Percentiles rank a stretch among this genome's conserved stretches.
These are phyloP conservation scores for Cryptus armator DNA, from an alignment of 2,888 invertebrate genomes.

Conservation along the genomic window DNA sequence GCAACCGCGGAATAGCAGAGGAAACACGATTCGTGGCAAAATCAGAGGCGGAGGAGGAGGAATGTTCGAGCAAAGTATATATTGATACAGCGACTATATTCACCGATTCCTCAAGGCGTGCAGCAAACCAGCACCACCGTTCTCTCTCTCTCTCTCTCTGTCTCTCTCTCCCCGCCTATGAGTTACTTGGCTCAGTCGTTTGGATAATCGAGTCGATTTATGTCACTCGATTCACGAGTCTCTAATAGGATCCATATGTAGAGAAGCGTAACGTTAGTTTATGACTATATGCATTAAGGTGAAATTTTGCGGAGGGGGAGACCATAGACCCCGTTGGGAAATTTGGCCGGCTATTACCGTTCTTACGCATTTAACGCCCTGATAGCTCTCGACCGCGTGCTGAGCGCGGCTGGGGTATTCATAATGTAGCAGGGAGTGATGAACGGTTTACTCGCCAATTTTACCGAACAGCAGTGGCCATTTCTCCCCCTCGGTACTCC, in stretches of 20 bases:
- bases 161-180: conserved; percentile 29
- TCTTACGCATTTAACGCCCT: conserved; percentile 4
- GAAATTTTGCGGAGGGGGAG: neutral
- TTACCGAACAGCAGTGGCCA: neutral
- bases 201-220: conserved; percentile 63
- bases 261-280: neutral
- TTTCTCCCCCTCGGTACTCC: neutral
- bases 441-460: conserved; percentile 9
- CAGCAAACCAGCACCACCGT: neutral
- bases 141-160: neutral
- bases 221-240: conserved; percentile 46
- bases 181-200: conserved; percentile 57
- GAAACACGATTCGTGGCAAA: conserved; percentile 31
- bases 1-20: conserved; percentile 35
- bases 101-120: conserved; percentile 52
- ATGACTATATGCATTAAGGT: conserved; percentile 9
- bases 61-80: conserved; percentile 48
- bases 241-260: conserved; percentile 38
- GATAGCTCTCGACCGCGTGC: conserved; percentile 9
- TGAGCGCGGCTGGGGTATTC: neutral
- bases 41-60: conserved; percentile 17
- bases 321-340: neutral
- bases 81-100: conserved; percentile 63
- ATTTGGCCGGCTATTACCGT: conserved; percentile 13
- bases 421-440: conserved; percentile 18